A percentile compares a stretch with the other conserved stretches of the same genome.
Evolutionary conservation across 2,113 vertebrate genomes (phyloP).

Genomic region (Callithrix jacchus): DNA sequence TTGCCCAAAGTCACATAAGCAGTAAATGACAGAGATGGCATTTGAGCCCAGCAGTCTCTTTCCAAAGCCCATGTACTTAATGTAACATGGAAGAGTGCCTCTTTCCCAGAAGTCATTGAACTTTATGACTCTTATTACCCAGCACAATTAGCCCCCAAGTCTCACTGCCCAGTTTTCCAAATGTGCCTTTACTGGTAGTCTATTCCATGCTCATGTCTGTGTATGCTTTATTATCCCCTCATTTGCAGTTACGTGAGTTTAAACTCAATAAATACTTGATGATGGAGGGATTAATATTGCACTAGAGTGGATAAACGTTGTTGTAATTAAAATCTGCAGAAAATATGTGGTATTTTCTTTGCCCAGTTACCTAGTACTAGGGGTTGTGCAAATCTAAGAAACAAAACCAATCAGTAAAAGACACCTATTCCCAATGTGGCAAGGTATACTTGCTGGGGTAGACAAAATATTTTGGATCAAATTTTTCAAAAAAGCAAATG

Average conservation of each 20-base stretch:
- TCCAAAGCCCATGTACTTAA: background rate
- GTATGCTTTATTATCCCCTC: background rate
- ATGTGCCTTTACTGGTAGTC: background rate
- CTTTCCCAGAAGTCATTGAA: background rate
- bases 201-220: background rate
- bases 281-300: background rate
- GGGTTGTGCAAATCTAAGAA: background rate
- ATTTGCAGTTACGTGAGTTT: background rate
- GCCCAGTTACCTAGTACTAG: background rate
- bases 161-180: background rate
- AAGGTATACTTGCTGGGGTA: background rate
- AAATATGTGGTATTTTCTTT: background rate
- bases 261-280: background rate
- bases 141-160: background rate
- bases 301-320: background rate
- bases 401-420: background rate
- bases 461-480: background rate
- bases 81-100: background rate
- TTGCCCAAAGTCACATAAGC: background rate
- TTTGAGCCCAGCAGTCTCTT: background rate
- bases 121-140: background rate
- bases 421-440: background rate
- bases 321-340: slow-evolving; percentile 31
- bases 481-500: background rate
- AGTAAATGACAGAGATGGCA: background rate